Conservation (phyloP, 2,797 vertebrate genomes). For the Platalea minor region DNA sequence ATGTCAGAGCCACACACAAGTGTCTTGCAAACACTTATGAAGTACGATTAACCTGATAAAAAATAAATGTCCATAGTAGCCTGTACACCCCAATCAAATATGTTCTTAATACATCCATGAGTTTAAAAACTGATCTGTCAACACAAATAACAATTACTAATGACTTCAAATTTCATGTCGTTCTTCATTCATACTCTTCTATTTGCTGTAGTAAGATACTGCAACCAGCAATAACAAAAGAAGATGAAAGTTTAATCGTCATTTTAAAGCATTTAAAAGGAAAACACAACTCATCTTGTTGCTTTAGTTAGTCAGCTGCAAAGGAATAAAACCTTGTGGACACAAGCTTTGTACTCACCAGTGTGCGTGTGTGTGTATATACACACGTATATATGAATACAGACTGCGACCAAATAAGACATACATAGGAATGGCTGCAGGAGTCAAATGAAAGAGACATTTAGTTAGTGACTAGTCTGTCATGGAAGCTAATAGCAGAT, state of each 20-base stretch:
- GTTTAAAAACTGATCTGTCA: background rate
- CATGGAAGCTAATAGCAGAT: background rate
- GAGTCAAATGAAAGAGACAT: background rate
- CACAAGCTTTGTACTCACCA: background rate
- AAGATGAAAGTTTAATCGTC: background rate
- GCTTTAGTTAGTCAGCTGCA: background rate
- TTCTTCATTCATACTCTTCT: background rate
- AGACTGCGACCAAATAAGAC: background rate
- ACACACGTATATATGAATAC: background rate
- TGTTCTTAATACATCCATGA: background rate
- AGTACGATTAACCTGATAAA: background rate
- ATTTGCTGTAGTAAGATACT: background rate
- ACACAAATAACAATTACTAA: background rate
- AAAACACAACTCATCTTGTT: background rate
- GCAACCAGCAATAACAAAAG: background rate
- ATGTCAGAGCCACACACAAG: background rate
- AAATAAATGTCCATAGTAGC: background rate
- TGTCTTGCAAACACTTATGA: background rate
- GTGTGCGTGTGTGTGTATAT: accelerated
- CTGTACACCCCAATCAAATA: background rate
- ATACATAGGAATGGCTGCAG: background rate
- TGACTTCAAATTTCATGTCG: background rate
- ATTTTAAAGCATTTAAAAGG: background rate
- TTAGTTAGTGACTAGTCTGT: background rate
- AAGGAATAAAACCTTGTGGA: background rate